Evolutionary conservation across 2,113 vertebrate species (phyloP).

Genomic region (Gambusia affinis): DNA sequence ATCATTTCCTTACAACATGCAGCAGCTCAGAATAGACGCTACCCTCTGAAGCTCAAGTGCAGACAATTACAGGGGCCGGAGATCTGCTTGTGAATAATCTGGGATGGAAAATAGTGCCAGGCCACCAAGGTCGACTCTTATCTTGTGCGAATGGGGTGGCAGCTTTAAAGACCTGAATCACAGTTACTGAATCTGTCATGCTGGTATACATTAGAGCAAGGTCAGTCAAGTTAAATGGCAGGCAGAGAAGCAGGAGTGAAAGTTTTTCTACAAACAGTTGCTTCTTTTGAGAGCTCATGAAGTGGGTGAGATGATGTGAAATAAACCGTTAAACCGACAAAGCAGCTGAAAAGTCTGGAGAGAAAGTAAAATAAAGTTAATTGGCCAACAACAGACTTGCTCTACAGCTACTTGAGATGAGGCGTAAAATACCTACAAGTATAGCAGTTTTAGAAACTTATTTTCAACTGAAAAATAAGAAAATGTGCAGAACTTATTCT

Average conservation of each 20-base stretch:
- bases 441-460: no score
- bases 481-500: no score
- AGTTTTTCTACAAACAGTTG: constrained; percentile 32
- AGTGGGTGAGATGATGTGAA: constrained; percentile 13
- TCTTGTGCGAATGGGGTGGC: constrained; percentile 24
- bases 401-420: constrained; percentile 44
- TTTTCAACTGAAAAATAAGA: no score
- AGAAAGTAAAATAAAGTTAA: constrained; percentile 16
- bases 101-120: constrained; percentile 68
- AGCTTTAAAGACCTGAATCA: constrained; percentile 18
- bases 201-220: constrained; percentile 59
- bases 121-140: constrained; percentile 60
- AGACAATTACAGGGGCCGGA: constrained; percentile 69
- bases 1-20: constrained; percentile 57
- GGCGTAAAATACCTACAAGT: not conserved
- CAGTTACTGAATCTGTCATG: not conserved
- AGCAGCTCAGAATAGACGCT: constrained; percentile 62
- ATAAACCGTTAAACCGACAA: constrained; percentile 3
- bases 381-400: constrained; percentile 27
- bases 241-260: constrained; percentile 18
- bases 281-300: constrained; percentile 27
- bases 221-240: constrained; percentile 57
- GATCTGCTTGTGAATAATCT: constrained; percentile 70
- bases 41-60: constrained; percentile 59
- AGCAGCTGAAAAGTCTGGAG: not conserved